A percentile compares a stretch with the other conserved stretches of the same genome.
Conservation (phyloP, 1,140 invertebrate genomes). For the Diorhabda carinulata region DNA sequence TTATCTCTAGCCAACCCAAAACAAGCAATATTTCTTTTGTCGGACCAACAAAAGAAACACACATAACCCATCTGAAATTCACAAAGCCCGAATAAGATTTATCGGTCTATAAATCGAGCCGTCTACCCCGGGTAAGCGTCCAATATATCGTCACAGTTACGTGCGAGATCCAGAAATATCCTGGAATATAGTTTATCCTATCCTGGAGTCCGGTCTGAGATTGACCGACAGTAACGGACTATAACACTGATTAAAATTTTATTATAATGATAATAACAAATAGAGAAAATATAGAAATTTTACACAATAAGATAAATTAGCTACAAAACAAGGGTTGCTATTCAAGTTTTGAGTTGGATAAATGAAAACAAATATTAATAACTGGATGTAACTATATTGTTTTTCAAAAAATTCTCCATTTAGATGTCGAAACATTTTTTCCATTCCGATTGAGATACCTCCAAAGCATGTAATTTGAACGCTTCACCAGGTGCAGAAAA, state of each 20-base stretch:
- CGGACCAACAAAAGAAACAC: slow-evolving; percentile 24
- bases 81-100: slow-evolving; percentile 28
- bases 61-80: slow-evolving; percentile 22
- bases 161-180: slow-evolving; percentile 26
- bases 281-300: no score
- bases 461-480: no score
- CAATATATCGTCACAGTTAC: slow-evolving; percentile 38
- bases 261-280: no score
- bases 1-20: slow-evolving; percentile 16
- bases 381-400: no score
- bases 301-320: no score
- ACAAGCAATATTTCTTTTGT: slow-evolving; percentile 14
- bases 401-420: no score
- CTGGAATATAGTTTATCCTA: slow-evolving; percentile 31
- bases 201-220: slow-evolving; percentile 38
- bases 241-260: not conserved
- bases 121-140: slow-evolving; percentile 36
- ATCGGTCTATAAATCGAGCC: slow-evolving; percentile 35
- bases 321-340: no score
- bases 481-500: no score
- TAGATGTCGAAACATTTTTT: no score
- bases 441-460: no score
- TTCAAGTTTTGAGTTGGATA: no score
- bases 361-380: no score
- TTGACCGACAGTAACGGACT: slow-evolving; percentile 34